phyloP scores from a whole-genome alignment of 2,113 vertebrate species.

The Dipodomys spectabilis region DNA sequence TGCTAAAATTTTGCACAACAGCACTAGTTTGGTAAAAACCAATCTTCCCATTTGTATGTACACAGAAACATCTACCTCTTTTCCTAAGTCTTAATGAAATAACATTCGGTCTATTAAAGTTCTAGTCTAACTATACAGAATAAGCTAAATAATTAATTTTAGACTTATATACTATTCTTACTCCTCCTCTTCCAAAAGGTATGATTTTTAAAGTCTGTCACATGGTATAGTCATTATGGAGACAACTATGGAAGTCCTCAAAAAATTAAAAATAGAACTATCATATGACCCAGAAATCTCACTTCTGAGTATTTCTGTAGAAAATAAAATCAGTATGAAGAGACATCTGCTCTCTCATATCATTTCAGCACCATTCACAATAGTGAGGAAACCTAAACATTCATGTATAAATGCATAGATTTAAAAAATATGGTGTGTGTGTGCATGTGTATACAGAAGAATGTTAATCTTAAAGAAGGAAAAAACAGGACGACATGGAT shows the following conservation, averaged over 20 bases:
- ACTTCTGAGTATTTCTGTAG: background rate
- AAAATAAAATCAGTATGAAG: background rate
- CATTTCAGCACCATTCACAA: background rate
- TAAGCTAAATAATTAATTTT: background rate
- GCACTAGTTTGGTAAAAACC: slow-evolving; percentile 23
- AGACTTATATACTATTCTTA: background rate
- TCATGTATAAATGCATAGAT: background rate
- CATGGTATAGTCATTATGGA: background rate
- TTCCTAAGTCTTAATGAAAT: background rate
- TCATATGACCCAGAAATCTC: background rate
- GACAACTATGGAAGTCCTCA: background rate
- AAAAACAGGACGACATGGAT: background rate
- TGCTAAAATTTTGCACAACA: background rate
- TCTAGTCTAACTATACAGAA: background rate
- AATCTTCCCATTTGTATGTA: background rate
- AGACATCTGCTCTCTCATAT: background rate
- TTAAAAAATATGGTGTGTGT: too few relatives aligned
- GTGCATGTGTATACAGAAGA: too few relatives aligned
- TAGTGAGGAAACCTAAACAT: background rate
- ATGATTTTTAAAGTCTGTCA: background rate
- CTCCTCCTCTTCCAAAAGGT: background rate
- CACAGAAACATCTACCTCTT: background rate
- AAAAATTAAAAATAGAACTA: slow-evolving; percentile 23
- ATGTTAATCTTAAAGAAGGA: background rate
- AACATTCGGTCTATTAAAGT: background rate